Percentiles rank a stretch among this genome's conserved stretches.
These are phyloP conservation scores for Frankliniella fusca DNA, from an alignment of 2,888 invertebrate genomes.

Conservation along the genomic window DNA sequence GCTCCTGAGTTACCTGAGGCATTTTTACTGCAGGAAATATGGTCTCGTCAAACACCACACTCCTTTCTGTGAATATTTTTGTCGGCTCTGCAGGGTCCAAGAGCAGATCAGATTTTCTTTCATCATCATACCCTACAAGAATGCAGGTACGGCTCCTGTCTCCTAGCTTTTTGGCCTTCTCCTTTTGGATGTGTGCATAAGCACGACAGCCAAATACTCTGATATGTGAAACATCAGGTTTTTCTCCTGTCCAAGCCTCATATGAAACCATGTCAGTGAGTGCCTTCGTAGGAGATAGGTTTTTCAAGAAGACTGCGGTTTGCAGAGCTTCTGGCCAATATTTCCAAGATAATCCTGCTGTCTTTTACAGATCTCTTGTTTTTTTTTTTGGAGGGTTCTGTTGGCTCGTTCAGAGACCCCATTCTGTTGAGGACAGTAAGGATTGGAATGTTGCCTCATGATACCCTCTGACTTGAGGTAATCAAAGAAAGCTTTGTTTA, in stretches of 20 bases:
- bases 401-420: conserved; percentile 38
- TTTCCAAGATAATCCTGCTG: conserved; percentile 36
- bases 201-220: background rate
- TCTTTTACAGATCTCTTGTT: conserved; percentile 41
- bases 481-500: conserved; percentile 37
- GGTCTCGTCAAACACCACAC: too few species aligned
- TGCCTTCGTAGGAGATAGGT: conserved; percentile 40
- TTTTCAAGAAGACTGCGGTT: too few species aligned
- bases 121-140: background rate
- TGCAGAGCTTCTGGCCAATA: conserved; percentile 41
- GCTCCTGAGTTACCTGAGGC: too few species aligned
- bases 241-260: conserved; percentile 39
- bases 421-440: conserved; percentile 43
- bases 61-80: too few species aligned
- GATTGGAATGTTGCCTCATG: conserved; percentile 38
- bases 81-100: too few species aligned
- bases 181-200: background rate
- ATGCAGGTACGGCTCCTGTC: too few species aligned
- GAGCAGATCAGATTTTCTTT: background rate
- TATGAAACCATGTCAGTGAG: conserved; percentile 39
- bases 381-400: conserved; percentile 42
- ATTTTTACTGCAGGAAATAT: too few species aligned
- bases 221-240: background rate
- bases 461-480: conserved; percentile 35
- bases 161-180: background rate